Evolutionary conservation across 37 sponge, comb jelly and placozoan species (phyloP), one percentile per base, ranked within the genome.

Genomic region (Halisarca cf. caerulea): DNA sequence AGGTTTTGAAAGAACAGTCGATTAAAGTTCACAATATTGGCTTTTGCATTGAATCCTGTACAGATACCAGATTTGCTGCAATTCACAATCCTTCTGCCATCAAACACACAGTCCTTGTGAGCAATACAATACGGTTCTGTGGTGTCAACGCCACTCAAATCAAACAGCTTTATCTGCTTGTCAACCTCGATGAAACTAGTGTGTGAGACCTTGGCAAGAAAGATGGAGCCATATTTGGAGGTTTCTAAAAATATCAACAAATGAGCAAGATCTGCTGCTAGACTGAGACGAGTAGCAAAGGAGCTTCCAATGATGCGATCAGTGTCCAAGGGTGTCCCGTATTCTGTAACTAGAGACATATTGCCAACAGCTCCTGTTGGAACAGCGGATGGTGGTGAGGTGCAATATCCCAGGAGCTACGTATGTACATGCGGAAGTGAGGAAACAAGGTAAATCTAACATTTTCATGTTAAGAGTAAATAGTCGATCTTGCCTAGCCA

Each of bases 81-180:
- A 35, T 11, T 17, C 4, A 32, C 73, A 6, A 37, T 32, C 32
- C 5, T 3, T 18, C 3, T 18, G 7, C 41, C 73, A 71, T 11
- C 21, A 37, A 30, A 71, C 73, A 71, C 5, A 37, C 73, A 71
- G 41, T 71, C 73, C 6, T 32, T 30, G 6, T 71, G 38, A 21
- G 20, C 18, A 37, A 9, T 37, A 32, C 73, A 71, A 6, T 30
- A 30, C 7, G 73, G 73, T 20, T 71, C 40, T 30, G 32, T 18
- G 30, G 40, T 37, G 41, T 71, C 41, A 9, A 71, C 7, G 3
- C 73, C 41, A 71, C 73, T 71, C 38, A 71, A 39, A 30, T 71
- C 73, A 71, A 71, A 71, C 73, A 71, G 73, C 73, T 71, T 71
- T 20, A 71, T 21, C 37, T 71, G 7, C 21, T 71, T 32, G 38